phyloP scores from a whole-genome alignment of 2,888 invertebrate species.

The Lordiphosa andalusiaca region DNA sequence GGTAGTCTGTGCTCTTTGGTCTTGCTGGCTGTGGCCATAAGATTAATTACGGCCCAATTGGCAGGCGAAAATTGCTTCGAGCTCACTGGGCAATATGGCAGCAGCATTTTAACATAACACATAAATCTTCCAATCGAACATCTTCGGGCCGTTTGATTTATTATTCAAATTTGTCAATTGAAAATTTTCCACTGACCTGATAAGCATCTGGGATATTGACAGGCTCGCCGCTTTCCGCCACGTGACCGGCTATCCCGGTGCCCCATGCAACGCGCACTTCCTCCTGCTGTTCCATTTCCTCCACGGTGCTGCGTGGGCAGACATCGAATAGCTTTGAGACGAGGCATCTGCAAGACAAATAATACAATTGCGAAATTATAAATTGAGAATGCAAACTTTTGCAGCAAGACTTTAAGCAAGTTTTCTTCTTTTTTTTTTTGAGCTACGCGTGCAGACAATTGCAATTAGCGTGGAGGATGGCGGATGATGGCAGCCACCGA shows the following conservation, averaged over 20 bases:
- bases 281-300: slow-evolving; percentile 95
- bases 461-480: slow-evolving; percentile 33
- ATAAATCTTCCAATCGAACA: slow-evolving; percentile 56
- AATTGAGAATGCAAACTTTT: slow-evolving; percentile 25
- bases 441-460: slow-evolving; percentile 40
- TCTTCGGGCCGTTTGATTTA: slow-evolving; percentile 47
- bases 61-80: slow-evolving; percentile 32
- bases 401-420: slow-evolving; percentile 4
- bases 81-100: slow-evolving; percentile 51
- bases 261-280: slow-evolving; percentile 97
- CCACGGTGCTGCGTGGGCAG: slow-evolving; percentile 93
- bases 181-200: slow-evolving; percentile 83
- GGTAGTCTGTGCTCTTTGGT: slow-evolving; percentile 24
- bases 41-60: slow-evolving; percentile 69
- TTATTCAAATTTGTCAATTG: slow-evolving; percentile 68
- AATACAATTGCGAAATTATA: slow-evolving; percentile 28
- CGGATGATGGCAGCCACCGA: not conserved
- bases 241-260: slow-evolving; percentile 96
- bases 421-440: slow-evolving; percentile 3
- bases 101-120: slow-evolving; percentile 32
- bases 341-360: slow-evolving; percentile 83
- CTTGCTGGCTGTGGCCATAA: slow-evolving; percentile 26
- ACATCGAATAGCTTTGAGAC: slow-evolving; percentile 98
- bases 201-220: slow-evolving; percentile 98
- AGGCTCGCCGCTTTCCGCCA: slow-evolving; percentile 94